Evolutionary conservation across 92 coral and sea anemone species (phyloP), one percentile per base, ranked within the genome.

Genomic region (Virgularia gustaviana): DNA sequence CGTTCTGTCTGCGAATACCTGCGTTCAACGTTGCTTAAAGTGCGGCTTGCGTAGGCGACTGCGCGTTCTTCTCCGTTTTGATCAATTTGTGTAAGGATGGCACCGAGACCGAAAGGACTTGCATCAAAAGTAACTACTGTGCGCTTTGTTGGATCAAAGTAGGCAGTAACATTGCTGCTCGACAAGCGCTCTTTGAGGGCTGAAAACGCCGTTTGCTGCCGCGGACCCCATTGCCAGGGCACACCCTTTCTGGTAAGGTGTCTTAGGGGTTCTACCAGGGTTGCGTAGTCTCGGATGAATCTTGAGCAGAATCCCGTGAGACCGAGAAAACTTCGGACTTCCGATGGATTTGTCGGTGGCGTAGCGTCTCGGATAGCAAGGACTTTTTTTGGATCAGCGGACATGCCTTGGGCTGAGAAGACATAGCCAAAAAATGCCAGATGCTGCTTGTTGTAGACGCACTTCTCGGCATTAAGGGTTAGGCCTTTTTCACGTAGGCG

Each of bases 301-400:
- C 65, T 38, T 12, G 79, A 74, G 44, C 79, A 74, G 47, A 74
- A 74, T 41, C 79, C 79, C 23, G 79, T 74, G 54, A 74, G 23
- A 20, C 79, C 79, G 35, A 58, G 57, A 33, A 74, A 74, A 18
- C 79, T 74, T 18, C 79, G 79, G 58, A 74, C 79, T 42, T 74
- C 79, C 0, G 71, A 54, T 31, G 79, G 43, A 59, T 36, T 74
- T 24, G 71, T 39, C n/a, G 79, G 79, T 34, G 70, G 79, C 31
- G 79, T 55, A 39, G 79, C 58, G 39, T 73, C 38, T 30, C 38
- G 24, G 33, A 73, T 73, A 19, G 78, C 78, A 18, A 34, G 55
- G 30, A 74, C 71, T 60, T 74, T 74, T 71, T 74, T 74, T 16
- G 79, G 79, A 45, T 74, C 79, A 6, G 79, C 79, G 30, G 79